Conservation (phyloP, 2,113 vertebrate genomes). For the Ceyx margarethae region DNA sequence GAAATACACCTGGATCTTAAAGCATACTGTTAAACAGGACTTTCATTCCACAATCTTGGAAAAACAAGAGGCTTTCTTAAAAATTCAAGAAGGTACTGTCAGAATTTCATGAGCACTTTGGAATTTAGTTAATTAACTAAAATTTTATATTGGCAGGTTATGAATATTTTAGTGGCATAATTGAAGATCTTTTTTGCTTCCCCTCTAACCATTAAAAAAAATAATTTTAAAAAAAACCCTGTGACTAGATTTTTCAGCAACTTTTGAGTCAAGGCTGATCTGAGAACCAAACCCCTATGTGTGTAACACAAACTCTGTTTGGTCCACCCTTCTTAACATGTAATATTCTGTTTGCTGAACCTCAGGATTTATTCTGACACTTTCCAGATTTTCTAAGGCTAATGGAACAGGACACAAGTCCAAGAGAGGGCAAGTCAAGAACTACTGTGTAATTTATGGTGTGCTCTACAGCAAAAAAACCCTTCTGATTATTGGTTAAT, state of each 20-base stretch:
- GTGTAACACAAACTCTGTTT: neutral
- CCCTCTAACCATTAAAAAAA: too few species aligned
- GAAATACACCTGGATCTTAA: neutral
- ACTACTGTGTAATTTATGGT: neutral
- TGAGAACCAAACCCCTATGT: neutral
- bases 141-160: neutral
- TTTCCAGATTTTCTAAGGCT: neutral
- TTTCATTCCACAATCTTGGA: neutral
- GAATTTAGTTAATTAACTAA: neutral
- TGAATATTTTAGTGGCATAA: neutral
- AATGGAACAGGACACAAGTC: constrained; percentile 1
- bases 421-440: constrained; percentile 2
- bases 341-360: neutral
- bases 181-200: neutral
- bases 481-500: neutral
- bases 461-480: neutral
- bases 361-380: neutral
- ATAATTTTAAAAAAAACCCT: neutral
- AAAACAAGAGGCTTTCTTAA: neutral
- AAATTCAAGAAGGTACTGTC: neutral
- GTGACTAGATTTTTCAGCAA: neutral
- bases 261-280: neutral
- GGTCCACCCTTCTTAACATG: neutral
- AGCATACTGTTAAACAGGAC: neutral
- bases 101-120: neutral